Evolutionary conservation across 2,797 vertebrate genomes (phyloP), one percentile per base, ranked within the genome.

Genomic region (Enteromius argenteus): DNA sequence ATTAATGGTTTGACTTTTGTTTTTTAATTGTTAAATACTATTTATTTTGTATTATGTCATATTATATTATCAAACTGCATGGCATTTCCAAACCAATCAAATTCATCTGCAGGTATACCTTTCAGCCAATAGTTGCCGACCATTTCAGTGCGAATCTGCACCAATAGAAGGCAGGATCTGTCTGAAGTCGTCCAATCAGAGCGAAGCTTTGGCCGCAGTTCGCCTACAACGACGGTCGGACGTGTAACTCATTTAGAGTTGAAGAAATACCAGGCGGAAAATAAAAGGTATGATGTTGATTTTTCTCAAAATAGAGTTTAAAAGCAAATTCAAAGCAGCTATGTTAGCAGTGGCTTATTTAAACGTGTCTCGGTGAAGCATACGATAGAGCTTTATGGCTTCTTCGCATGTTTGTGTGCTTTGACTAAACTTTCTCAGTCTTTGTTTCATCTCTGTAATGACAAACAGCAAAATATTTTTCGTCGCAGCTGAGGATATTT

Each of bases 271-370:
- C 62, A 76, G 30, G 86, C 51, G 77, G 76, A 66, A 27, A 71
- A 81, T 42, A 73, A 64, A 69, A 90, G 91, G 91, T 91, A 90
- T 5, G 89, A 73, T 35, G 10, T 67, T 17, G 3, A 72, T 86
- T 84, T 73, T 53, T 79, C 21, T 11, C 13, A 8, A 56, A 58
- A 69, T 51, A 2, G 13, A 13, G 0, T 62, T 74, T 17, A 19
- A 49, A 79, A 72, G 27, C 32, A 3, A 64, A 30, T 9, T 21
- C 9, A 30, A 35, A 53, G 5, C 4, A 4, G 13, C 23, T 51
- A 49, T 14, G 1, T 49, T 17, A 23, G 21, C 21, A 17, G 8
- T 49, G 35, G 21, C 1, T 10, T 49, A 64, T 81, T 64, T 49
- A 44, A 73, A 49, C 14, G 10, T 6, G 30, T 17, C 27, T 73